Base-by-base conservation (phyloP, 2,888 invertebrate genomes). In the Apamea crenata region DNA sequence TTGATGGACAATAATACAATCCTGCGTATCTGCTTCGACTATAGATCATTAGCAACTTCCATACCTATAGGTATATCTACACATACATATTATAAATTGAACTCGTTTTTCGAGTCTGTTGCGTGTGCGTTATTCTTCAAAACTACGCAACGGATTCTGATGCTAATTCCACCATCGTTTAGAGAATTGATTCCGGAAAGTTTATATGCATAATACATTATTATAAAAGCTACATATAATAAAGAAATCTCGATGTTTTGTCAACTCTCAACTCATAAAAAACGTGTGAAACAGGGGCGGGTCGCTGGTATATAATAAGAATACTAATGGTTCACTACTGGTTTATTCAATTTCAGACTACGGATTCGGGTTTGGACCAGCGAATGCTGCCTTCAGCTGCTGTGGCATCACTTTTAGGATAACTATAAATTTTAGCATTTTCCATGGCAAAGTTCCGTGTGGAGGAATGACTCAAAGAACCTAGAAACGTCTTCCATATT, bases 381-480 rank as follows among this genome's bases (percentile, higher is more conserved):
- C 85, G 91, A 56, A 84, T 89, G 1, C 86, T 89, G 16, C 72
- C 87, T 47, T 47, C 85, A 16, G 90, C 90, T 16, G 90, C 91
- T 21, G 88, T 94, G 36, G 94, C 95, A 25, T 81, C 94, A 61
- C 87, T 95, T 44, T 85, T 95, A 36, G 95, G 95, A 61, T 92
- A 83, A 91, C 18, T 47, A 74, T n/a, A 2, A 18, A 7, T 0
- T n/a, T 36, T 44, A 63, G 84, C 94, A 94, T 25, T 36, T 56
- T 0, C 59, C 89, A 44, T 90, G 80, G 88, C 95, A 95, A 74
- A 95, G 83, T 84, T 90, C 84, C 25, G 93, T 92, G 36, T 93
- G 85, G 25, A 95, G 91, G 83, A 89, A 92, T 25, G 18, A 7
- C 83, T 90, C 74, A 74, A 95, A 94, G 85, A 95, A 95, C 12